phyloP scores from a whole-genome alignment of 2,113 vertebrate genomes.

The Laticauda laticaudata region DNA sequence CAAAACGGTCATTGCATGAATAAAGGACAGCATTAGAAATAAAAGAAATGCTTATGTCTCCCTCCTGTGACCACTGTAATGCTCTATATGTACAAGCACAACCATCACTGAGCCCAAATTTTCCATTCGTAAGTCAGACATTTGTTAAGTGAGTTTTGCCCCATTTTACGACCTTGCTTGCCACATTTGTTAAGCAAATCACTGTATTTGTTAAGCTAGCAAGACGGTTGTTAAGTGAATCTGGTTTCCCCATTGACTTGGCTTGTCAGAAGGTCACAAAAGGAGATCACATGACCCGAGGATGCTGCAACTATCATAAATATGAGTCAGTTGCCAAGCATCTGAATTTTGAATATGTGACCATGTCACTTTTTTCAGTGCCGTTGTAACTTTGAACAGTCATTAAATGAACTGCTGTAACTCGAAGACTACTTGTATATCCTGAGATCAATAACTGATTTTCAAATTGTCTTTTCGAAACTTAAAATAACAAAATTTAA shows the following conservation, averaged over 20 bases:
- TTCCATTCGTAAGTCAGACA: not conserved
- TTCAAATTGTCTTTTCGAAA: not conserved
- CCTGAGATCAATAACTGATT: not conserved
- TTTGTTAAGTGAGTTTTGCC: not conserved
- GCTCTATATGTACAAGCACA: not conserved
- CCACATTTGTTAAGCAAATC: not conserved
- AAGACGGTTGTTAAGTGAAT: not conserved
- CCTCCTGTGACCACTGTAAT: not conserved
- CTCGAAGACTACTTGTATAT: not conserved
- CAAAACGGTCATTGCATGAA: conserved; percentile 29
- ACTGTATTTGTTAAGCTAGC: not conserved
- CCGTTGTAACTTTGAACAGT: not conserved
- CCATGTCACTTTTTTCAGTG: not conserved
- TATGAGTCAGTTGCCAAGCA: not conserved
- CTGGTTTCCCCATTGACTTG: not conserved
- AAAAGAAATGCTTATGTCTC: not conserved
- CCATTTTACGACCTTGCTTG: not conserved
- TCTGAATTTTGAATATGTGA: not conserved
- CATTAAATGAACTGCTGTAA: not conserved
- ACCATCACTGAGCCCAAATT: not conserved
- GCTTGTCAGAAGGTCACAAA: not conserved
- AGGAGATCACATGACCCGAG: not conserved
- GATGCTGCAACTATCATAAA: not conserved
- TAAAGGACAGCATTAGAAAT: conserved; percentile 9
- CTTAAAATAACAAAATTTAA: not conserved